Conservation (phyloP, 2,888 invertebrate genomes). For the Noctua fimbriata region DNA sequence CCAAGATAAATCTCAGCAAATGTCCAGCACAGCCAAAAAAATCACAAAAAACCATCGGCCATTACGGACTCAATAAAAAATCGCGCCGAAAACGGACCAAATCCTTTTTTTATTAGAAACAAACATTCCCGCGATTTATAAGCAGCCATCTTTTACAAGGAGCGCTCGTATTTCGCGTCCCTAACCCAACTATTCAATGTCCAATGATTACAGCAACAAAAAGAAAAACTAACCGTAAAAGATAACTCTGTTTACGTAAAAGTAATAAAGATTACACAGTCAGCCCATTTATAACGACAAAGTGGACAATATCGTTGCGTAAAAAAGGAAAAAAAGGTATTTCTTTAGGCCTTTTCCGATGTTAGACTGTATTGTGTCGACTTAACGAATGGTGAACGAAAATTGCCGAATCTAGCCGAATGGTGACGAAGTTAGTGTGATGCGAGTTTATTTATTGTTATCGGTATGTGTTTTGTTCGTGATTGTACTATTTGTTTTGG, state of each 20-base stretch:
- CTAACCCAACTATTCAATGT: slow-evolving; percentile 66
- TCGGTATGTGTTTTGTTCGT: slow-evolving; percentile 55
- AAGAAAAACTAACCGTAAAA: slow-evolving; percentile 67
- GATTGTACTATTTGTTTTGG: slow-evolving; percentile 63
- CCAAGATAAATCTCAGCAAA: slow-evolving; percentile 14
- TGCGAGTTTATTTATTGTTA: slow-evolving; percentile 66
- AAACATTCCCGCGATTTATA: slow-evolving; percentile 61
- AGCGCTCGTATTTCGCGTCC: slow-evolving; percentile 58
- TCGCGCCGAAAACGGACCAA: slow-evolving; percentile 28
- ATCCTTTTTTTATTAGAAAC: slow-evolving; percentile 62
- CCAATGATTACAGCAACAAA: slow-evolving; percentile 66
- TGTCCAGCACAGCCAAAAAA: slow-evolving; percentile 7
- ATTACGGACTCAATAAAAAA: slow-evolving; percentile 45
- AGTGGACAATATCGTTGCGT: slow-evolving; percentile 69
- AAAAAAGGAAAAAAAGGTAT: slow-evolving; percentile 67
- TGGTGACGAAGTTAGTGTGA: slow-evolving; percentile 63
- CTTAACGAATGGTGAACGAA: slow-evolving; percentile 68
- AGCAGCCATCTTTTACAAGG: slow-evolving; percentile 56
- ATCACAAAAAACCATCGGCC: slow-evolving; percentile 9
- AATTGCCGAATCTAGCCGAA: slow-evolving; percentile 64
- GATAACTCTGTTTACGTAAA: slow-evolving; percentile 70
- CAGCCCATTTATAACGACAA: slow-evolving; percentile 69
- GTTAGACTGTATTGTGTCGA: slow-evolving; percentile 64
- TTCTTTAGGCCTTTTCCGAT: slow-evolving; percentile 61
- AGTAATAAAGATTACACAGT: slow-evolving; percentile 70